Base-by-base conservation (phyloP, 1,140 invertebrate species). In the Acyrthosiphon pisum region DNA sequence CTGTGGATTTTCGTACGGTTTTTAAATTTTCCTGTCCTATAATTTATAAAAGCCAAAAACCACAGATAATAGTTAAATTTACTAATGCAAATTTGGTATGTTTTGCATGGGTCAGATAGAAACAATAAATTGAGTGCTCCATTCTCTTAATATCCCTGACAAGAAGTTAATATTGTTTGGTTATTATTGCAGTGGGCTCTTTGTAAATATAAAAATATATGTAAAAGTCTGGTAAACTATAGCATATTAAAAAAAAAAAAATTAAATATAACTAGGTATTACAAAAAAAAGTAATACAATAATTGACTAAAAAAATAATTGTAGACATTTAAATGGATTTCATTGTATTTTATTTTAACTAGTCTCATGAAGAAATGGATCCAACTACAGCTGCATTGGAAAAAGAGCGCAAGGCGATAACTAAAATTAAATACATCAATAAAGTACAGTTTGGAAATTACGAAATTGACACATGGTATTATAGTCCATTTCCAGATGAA, bases 381-480 rank as follows among this genome's bases (percentile, higher is more conserved):
- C 94, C 94, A n/a, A 94, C 98, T 9, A 99, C 99, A 90, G 99
- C 99, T 44, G 99, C 98, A 6, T 96, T 99, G 90, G 99, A 99
- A 95, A 99, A 99, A 95, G 99, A 99, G 96, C 99, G 99, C 95
- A 99, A 99, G 96, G 98, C 98, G 84, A 98, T 99, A 91, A 99
- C 98, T 91, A 98, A 98, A 97, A 98, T 99, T 0, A 99, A 99
- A 96, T 99, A 99, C 94, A 99, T 99, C 94, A 99, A 99, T 94
- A 97, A 97, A 95, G 97, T 99, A 94, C 98, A 99, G 96, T 98
- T 99, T 95, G 99, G 99, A 93, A 96, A 81, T 26, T 94, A 91
- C 95, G 99, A 99, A 96, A 99, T 99, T 88, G 99, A 99, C 95
- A 99, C 99, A 26, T 99, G 99, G 99, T 99, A 99, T 95, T 99